These are phyloP conservation scores for Sclerurus mexicanus DNA, from an alignment of 2,113 vertebrate species.

Conservation along the genomic window DNA sequence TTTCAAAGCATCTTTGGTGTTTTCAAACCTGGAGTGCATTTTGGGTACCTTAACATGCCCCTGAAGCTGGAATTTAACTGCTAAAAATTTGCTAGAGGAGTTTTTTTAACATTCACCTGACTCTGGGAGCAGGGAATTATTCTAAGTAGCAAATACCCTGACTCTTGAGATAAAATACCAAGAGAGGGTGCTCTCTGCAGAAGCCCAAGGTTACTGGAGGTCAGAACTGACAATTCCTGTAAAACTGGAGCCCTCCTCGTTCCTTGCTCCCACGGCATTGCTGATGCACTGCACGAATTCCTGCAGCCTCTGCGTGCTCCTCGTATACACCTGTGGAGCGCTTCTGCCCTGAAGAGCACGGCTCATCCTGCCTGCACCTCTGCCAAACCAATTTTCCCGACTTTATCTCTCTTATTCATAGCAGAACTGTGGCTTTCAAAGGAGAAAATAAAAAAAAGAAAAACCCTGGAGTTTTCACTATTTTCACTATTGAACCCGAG, in stretches of 20 bases:
- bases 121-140: not conserved
- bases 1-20: not conserved
- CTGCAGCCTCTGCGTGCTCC: not conserved
- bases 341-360: not conserved
- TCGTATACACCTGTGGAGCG: not conserved
- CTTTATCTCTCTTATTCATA: not conserved
- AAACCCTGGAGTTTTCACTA: not conserved
- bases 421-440: not conserved
- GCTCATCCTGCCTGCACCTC: not conserved
- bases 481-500: not conserved
- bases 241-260: not conserved
- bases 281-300: not conserved
- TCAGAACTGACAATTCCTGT: not conserved
- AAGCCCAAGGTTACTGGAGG: not conserved
- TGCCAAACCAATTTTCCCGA: not conserved
- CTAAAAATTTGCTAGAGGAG: not conserved
- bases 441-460: not conserved
- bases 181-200: not conserved
- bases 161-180: not conserved
- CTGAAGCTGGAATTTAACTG: not conserved
- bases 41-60: not conserved
- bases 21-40: not conserved
- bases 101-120: not conserved
- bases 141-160: not conserved
- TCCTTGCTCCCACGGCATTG: rapidly evolving